Evolutionary conservation across 2,888 invertebrate genomes (phyloP).

Genomic region (Drosophila leonis): DNA sequence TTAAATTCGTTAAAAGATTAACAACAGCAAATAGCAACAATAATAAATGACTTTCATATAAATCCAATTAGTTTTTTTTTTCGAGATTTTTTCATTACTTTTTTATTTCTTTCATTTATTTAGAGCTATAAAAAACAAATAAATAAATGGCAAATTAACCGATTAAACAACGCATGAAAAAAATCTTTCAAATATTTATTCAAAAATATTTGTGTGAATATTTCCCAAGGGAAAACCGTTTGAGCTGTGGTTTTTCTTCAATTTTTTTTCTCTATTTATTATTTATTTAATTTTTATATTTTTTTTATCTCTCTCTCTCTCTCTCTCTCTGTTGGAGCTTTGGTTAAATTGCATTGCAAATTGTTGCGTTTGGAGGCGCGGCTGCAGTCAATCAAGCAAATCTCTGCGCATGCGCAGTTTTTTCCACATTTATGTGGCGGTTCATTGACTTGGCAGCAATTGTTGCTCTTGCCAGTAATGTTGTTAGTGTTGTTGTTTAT

Average conservation of each 20-base stretch:
- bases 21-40: background rate
- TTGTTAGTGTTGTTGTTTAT: constrained; percentile 34
- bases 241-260: constrained; percentile 6
- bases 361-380: constrained; percentile 46
- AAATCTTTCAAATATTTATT: background rate
- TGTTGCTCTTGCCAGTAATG: constrained; percentile 18
- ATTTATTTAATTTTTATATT: constrained; percentile 20
- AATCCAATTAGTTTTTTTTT: background rate
- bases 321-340: background rate
- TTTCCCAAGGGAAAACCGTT: constrained; percentile 27
- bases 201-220: constrained; percentile 5
- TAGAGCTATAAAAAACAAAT: background rate
- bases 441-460: constrained; percentile 63
- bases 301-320: constrained; percentile 2
- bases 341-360: constrained; percentile 49
- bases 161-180: background rate
- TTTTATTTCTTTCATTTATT: background rate
- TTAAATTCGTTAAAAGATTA: background rate
- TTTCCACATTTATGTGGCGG: constrained; percentile 58
- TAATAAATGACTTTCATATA: background rate
- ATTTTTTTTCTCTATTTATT: constrained; percentile 2
- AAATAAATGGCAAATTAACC: background rate
- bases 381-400: constrained; percentile 75
- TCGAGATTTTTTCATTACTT: background rate
- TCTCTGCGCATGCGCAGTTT: constrained; percentile 78